Conservation (phyloP, 2,113 vertebrate genomes). For the Podiceps cristatus region DNA sequence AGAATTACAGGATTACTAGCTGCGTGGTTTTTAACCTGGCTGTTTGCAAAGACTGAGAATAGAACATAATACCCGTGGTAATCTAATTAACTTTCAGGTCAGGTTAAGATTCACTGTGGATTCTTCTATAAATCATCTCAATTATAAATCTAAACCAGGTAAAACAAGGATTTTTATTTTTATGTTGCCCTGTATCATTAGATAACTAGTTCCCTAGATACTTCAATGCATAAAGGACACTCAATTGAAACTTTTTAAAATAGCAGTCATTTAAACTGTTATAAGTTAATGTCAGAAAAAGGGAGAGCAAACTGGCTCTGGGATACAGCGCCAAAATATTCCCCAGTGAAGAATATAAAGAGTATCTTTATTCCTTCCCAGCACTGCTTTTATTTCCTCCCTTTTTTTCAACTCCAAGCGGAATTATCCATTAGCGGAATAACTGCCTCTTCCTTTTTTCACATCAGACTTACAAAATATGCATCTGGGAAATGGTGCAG, state of each 20-base stretch:
- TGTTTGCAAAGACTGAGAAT: background rate
- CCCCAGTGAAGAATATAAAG: background rate
- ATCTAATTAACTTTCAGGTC: constrained; percentile 73
- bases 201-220: constrained; percentile 37
- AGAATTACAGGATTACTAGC: background rate
- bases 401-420: background rate
- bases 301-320: background rate
- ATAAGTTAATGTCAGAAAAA: background rate
- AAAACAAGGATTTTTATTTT: constrained; percentile 60
- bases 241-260: background rate
- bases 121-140: constrained; percentile 52
- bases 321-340: background rate
- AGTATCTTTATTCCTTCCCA: background rate
- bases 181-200: constrained; percentile 48
- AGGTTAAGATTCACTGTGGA: constrained; percentile 52
- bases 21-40: background rate
- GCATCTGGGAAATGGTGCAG: background rate
- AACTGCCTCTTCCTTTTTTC: background rate
- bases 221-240: constrained; percentile 33
- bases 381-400: background rate
- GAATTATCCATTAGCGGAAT: background rate
- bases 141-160: constrained; percentile 65
- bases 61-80: constrained; percentile 1
- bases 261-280: background rate
- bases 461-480: background rate